Conservation (phyloP, 2,113 vertebrate species). For the Colius striatus region DNA sequence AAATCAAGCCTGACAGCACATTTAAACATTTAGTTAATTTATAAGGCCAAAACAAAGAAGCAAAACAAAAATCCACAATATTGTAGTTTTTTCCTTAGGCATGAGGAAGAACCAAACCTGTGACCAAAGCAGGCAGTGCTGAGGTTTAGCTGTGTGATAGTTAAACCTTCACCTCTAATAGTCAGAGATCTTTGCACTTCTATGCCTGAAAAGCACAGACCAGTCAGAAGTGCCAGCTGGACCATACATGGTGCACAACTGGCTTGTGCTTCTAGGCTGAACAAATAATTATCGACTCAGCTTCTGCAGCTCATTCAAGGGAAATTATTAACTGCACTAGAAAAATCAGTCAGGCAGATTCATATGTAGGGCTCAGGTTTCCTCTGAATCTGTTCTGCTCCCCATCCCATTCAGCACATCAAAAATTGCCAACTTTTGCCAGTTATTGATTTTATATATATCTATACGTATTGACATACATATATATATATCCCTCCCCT, state of each 20-base stretch:
- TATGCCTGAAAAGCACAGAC: neutral
- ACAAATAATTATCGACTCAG: neutral
- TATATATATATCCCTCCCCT: neutral
- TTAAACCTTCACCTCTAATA: neutral
- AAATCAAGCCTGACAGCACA: neutral
- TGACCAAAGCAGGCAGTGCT: neutral
- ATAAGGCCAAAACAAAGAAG: neutral
- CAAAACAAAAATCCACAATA: neutral
- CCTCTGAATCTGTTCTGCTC: neutral
- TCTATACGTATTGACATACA: neutral
- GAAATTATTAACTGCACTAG: neutral
- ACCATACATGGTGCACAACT: neutral
- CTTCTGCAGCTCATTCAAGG: neutral
- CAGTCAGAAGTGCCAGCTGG: neutral
- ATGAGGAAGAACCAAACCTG: neutral
- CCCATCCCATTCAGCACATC: neutral
- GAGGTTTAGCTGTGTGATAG: neutral
- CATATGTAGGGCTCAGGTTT: neutral
- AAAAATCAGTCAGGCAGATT: neutral
- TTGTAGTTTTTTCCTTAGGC: neutral
- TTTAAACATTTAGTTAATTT: slow-evolving; percentile 3
- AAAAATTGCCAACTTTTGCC: neutral
- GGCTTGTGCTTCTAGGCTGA: neutral
- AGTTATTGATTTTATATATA: neutral
- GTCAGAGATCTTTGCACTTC: neutral